Percentiles rank a stretch among this genome's conserved stretches.
Conservation (phyloP, 2,888 invertebrate species). For the Caenorhabditis parvicauda region DNA sequence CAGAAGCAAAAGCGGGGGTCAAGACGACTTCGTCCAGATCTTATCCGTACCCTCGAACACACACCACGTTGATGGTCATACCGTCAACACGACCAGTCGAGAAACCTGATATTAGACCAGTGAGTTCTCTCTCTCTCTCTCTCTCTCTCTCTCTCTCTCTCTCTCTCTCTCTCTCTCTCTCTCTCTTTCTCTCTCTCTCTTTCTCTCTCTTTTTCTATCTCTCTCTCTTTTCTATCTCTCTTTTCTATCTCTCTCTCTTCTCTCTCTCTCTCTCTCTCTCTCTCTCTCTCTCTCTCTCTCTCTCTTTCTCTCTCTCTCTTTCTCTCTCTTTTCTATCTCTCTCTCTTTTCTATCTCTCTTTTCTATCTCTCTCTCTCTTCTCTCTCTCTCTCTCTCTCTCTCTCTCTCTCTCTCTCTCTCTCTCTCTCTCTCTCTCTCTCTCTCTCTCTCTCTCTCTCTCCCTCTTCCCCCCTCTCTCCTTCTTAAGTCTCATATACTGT, state of each 20-base stretch:
- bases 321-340: slow-evolving; percentile 4
- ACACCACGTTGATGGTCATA: slow-evolving; percentile 56
- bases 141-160: slow-evolving; percentile 6
- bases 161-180: not conserved
- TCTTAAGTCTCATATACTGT: not conserved
- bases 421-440: slow-evolving; percentile 2
- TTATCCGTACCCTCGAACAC: slow-evolving; percentile 59
- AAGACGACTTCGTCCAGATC: slow-evolving; percentile 36
- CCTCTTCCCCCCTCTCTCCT: slow-evolving; percentile 15
- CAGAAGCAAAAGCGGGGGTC: slow-evolving; percentile 31
- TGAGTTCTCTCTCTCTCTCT: not conserved
- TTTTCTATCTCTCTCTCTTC: not conserved
- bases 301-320: slow-evolving; percentile 6
- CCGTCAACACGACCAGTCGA: slow-evolving; percentile 38
- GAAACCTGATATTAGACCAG: too few species aligned
- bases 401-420: slow-evolving; percentile 13
- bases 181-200: slow-evolving; percentile 6
- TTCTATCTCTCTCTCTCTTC: not conserved
- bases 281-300: slow-evolving; percentile 6
- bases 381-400: slow-evolving; percentile 6
- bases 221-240: slow-evolving; percentile 1
- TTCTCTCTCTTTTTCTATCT: slow-evolving; percentile 8
- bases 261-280: slow-evolving; percentile 9
- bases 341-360: slow-evolving; percentile 1
- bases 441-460: slow-evolving; percentile 5